Base-by-base conservation (phyloP, 2,113 vertebrate genomes). In the Microcebus ravelobensis region DNA sequence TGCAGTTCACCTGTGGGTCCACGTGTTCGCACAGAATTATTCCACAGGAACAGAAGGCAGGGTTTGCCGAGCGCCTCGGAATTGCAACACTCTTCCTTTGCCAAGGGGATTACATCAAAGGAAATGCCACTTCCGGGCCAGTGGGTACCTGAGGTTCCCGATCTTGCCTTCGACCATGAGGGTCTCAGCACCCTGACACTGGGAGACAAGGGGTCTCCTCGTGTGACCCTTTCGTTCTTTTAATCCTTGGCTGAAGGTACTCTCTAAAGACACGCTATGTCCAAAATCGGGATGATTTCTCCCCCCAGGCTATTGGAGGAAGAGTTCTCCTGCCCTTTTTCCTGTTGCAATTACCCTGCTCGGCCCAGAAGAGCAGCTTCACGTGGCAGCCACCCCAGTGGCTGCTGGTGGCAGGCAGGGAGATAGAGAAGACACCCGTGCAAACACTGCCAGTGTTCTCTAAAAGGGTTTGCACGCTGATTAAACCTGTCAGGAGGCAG, bases 401-500 rank as follows among this genome's bases (percentile, higher is more conserved):
- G 23, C 67, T 39, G 42, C 10, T 0, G 11, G 59, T 29, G n/a
- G 55, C 18, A 6, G 36, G 61, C 45, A 18, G 27, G 79, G n/a
- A 20, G 27, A 18, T 68, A 55, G 45, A 39, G 70, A 25, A 36
- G 61, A 29, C 0, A 0, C 8, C 42, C 5, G 0, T 55, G 9
- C 34, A 15, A 29, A 27, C 1, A 0, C 63, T 0, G 34, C 2
- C 79, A 50, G n/a, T 61, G 18, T 52, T 48, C 76, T 67, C 91
- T 50, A 17, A 27, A 59, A 89, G 85, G 87, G 70, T 39, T 25
- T 20, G 57, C 36, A 4, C 0, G 21, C 76, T 10, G 50, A 39
- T 65, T 45, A 91, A 48, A 82, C 61, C 73, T n/a, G 59, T 90
- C 95, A 94, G 29, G 27, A 94, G 79, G 91, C 59, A 96, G 91